Conservation (phyloP, 2,888 invertebrate genomes). For the Mactromeris polynyma region DNA sequence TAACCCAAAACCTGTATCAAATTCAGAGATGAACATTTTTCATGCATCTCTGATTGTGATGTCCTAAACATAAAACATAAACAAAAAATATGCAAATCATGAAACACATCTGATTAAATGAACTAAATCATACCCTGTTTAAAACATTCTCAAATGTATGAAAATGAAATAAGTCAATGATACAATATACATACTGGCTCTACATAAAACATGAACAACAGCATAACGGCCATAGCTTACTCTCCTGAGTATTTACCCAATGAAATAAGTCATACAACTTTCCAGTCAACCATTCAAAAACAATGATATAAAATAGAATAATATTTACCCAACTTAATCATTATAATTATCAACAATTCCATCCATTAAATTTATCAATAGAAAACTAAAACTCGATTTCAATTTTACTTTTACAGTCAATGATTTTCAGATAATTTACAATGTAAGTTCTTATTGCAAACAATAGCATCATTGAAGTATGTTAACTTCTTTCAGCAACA, state of each 20-base stretch:
- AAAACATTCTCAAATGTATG: constrained; percentile 6
- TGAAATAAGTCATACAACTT: not conserved
- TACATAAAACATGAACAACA: not conserved
- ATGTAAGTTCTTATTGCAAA: too few species aligned
- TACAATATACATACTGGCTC: not conserved
- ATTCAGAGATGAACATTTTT: too few species aligned
- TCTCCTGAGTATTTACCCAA: constrained; percentile 1
- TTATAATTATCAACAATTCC: not conserved
- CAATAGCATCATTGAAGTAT: too few species aligned
- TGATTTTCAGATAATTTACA: too few species aligned
- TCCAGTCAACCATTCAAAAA: not conserved
- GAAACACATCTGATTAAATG: constrained; percentile 7
- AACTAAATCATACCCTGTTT: not conserved
- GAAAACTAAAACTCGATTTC: not conserved
- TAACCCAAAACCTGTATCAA: too few species aligned
- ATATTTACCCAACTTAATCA: not conserved
- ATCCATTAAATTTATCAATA: not conserved
- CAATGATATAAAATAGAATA: not conserved
- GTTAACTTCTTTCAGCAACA: too few species aligned
- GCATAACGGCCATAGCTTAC: not conserved
- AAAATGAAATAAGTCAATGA: not conserved
- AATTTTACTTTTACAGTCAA: too few species aligned
- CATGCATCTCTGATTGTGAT: not conserved
- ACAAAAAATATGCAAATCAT: too few species aligned
- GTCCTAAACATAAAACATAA: not conserved